Evolutionary conservation across 1,140 invertebrate species (phyloP), one percentile per base, ranked within the genome.

Genomic region (Cyclargus thomasi): DNA sequence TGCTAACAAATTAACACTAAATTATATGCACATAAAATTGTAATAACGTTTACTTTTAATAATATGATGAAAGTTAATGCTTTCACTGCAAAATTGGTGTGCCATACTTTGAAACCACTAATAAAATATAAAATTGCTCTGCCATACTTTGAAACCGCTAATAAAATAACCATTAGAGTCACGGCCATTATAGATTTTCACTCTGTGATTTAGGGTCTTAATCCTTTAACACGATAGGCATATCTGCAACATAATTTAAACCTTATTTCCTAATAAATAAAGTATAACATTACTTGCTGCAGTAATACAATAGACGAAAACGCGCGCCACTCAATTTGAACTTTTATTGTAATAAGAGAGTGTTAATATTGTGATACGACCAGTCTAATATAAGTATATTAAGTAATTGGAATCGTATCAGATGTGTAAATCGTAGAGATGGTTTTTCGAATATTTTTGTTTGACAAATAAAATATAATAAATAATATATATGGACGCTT

Each of bases 151-250:
- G 14, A 16, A 47, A 3, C 39, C 18, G 21, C 55, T 59, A 59
- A 20, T 20, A 59, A 59, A 20, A 20, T 59, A 59, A 20, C 55
- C 55, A 59, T 59, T 21, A 59, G 18, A 59, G 11, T 59, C 55
- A 59, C 14, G 20, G 18, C 20, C 55, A 59, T 59, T 59, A 21
- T 59, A 59, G 18, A 59, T 20, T 59, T 59, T 18, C 39, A 47
- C 39, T 16, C 8, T 18, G 55, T 11, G 20, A 59, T 18, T 59
- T 59, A 20, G 55, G 55, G 55, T 59, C 55, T 59, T 59, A 59
- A 59, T 59, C 55, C 55, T 59, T 59, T 20, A 59, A 59, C 55
- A 11, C 55, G 20, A 20, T 22, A 7, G 4, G 5, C 8, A 21
- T 17, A 21, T 0, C 8, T 4, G 0, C 55, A 59, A 17, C 5